Evolutionary conservation across 2,888 invertebrate species (phyloP).

Genomic region (Odontocerum albicorne): DNA sequence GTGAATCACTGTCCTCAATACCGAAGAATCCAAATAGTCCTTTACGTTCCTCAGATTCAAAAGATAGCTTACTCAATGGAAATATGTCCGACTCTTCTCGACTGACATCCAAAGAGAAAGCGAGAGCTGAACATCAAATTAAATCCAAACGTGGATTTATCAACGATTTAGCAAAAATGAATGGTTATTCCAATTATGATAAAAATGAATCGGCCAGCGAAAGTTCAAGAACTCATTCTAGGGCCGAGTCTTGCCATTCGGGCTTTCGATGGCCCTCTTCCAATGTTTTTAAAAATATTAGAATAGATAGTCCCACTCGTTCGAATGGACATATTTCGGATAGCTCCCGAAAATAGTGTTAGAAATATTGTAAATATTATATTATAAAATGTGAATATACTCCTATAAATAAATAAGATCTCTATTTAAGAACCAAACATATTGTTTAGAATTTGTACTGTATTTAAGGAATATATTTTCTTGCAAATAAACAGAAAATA

Average conservation of each 20-base stretch:
- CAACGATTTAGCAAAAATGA: constrained; percentile 14
- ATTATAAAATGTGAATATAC: too few relatives aligned
- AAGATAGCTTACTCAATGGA: constrained; percentile 20
- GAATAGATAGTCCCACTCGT: constrained; percentile 28
- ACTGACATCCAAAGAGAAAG: constrained; percentile 18
- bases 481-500: too few relatives aligned
- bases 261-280: constrained; percentile 34
- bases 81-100: constrained; percentile 13
- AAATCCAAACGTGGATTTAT: constrained; percentile 9
- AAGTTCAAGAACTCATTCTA: constrained; percentile 22
- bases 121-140: constrained; percentile 25
- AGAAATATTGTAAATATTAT: too few relatives aligned
- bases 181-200: constrained; percentile 22
- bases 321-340: constrained; percentile 22
- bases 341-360: constrained; percentile 18
- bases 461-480: too few relatives aligned
- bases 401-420: too few relatives aligned
- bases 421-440: too few relatives aligned
- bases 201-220: constrained; percentile 26
- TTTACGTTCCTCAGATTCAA: constrained; percentile 14
- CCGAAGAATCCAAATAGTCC: constrained; percentile 25
- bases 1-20: constrained; percentile 30
- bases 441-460: too few relatives aligned
- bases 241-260: constrained; percentile 26
- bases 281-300: constrained; percentile 33